Evolutionary conservation across 2,888 invertebrate species (phyloP).

Genomic region (Poecilus cupreus): DNA sequence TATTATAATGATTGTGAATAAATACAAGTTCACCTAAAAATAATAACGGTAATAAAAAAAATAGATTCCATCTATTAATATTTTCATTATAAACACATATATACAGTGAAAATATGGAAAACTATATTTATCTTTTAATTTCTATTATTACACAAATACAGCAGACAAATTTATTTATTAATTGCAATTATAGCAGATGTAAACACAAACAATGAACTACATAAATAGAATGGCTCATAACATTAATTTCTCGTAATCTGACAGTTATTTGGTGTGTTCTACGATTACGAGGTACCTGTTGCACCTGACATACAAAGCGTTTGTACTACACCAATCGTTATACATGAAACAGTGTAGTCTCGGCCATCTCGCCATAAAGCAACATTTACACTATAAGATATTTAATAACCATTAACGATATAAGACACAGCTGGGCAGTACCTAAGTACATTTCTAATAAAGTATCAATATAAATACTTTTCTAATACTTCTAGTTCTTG

Average conservation of each 20-base stretch:
- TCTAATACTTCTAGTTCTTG: no score
- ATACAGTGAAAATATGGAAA: background rate
- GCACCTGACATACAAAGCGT: constrained; percentile 21
- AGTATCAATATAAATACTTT: no score
- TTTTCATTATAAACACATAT: background rate
- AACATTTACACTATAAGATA: background rate
- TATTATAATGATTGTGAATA: no score
- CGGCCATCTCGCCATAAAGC: background rate
- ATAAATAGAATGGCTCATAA: no score
- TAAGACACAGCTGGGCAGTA: no score
- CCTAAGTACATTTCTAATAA: no score
- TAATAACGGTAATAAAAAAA: constrained; percentile 1
- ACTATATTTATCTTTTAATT: background rate
- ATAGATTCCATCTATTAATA: background rate
- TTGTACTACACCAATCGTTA: background rate
- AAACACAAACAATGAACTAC: constrained; percentile 32
- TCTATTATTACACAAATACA: background rate
- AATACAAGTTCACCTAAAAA: background rate
- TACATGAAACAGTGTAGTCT: background rate
- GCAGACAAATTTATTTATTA: background rate
- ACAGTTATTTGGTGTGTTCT: constrained; percentile 16
- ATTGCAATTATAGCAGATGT: background rate
- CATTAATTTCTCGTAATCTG: constrained; percentile 39
- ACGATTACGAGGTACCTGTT: constrained; percentile 25
- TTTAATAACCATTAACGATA: no score